Conservation (phyloP, 2,113 vertebrate genomes). For the Myanophis thanlyinensis region DNA sequence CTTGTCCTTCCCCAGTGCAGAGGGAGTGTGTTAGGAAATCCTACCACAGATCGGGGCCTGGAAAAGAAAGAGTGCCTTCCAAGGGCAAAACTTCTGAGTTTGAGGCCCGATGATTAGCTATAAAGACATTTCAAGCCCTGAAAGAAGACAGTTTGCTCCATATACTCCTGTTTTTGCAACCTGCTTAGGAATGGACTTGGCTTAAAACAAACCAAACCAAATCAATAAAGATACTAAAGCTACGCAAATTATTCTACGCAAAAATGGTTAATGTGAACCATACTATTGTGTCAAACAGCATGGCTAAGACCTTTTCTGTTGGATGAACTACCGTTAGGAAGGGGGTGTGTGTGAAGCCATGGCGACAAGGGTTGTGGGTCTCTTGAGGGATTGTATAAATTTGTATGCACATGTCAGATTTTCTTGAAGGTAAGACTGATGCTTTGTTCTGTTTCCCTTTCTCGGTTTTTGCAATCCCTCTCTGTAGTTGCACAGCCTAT, state of each 20-base stretch:
- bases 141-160: constrained; percentile 25
- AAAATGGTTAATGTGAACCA: constrained; percentile 37
- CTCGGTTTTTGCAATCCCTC: constrained; percentile 59
- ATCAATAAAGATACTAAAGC: neutral
- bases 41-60: constrained; percentile 3
- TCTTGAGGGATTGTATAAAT: constrained; percentile 35
- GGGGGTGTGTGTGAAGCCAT: constrained; percentile 52
- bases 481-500: constrained; percentile 57
- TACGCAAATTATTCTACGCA: constrained; percentile 33
- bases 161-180: constrained; percentile 21
- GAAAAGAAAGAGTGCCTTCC: constrained; percentile 18
- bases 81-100: constrained; percentile 30
- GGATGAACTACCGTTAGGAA: neutral
- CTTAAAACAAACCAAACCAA: neutral
- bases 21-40: constrained; percentile 10
- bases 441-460: neutral
- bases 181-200: constrained; percentile 32
- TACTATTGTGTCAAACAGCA: constrained; percentile 36
- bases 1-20: constrained; percentile 27
- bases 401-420: constrained; percentile 65
- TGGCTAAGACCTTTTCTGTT: constrained; percentile 38
- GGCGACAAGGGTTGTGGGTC: constrained; percentile 67
- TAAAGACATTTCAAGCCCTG: neutral
- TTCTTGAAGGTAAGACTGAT: constrained; percentile 54
- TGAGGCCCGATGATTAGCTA: neutral